Percentiles rank a stretch among this genome's conserved stretches.
Evolutionary conservation across 2,797 vertebrate species (phyloP).

Genomic region (Acrocephalus scirpaceus): DNA sequence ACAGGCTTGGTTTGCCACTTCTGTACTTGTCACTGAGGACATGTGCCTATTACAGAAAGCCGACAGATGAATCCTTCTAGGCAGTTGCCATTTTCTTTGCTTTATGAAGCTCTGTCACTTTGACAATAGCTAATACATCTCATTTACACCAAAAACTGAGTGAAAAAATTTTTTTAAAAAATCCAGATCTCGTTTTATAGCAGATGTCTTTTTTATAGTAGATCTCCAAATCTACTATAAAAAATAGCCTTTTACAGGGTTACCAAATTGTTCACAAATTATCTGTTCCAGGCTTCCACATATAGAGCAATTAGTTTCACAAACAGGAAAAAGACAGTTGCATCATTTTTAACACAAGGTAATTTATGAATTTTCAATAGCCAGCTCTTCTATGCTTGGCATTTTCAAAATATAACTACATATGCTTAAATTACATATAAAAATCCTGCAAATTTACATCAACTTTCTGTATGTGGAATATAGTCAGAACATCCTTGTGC

Average conservation of each 20-base stretch:
- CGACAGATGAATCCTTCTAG: not conserved
- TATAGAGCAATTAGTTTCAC: not conserved
- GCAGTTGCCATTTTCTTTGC: not conserved
- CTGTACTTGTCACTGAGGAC: not conserved
- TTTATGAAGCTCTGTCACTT: not conserved
- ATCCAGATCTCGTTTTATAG: too few species aligned
- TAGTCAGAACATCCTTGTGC: not conserved
- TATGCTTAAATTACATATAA: not conserved
- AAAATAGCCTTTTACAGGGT: not conserved
- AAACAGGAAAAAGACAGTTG: not conserved
- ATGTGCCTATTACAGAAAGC: not conserved
- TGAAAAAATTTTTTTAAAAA: not conserved
- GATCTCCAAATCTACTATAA: too few species aligned
- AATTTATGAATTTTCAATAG: not conserved
- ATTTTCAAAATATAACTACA: not conserved
- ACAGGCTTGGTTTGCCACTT: not conserved
- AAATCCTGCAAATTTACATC: not conserved
- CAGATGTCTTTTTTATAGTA: too few species aligned
- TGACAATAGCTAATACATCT: not conserved
- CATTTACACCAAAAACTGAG: not conserved
- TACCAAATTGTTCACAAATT: not conserved
- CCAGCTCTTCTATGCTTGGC: not conserved
- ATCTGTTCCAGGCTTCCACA: not conserved
- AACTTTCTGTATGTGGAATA: not conserved
- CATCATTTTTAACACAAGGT: not conserved